Percentiles rank a stretch among this genome's conserved stretches.
Conservation (phyloP, 2,797 vertebrate species). For the Karalla daura region DNA sequence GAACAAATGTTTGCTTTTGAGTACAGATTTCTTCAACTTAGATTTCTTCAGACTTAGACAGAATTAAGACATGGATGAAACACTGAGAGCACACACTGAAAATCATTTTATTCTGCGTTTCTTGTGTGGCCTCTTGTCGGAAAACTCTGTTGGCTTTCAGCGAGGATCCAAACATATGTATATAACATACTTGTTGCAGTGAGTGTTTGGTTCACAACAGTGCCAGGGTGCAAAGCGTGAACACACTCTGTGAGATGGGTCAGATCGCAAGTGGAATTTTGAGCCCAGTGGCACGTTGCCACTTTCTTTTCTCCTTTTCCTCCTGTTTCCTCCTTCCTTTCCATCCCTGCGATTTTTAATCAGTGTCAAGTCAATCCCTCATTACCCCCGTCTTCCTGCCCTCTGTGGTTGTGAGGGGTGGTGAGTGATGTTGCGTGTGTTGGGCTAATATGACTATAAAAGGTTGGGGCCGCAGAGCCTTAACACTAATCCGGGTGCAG, state of each 20-base stretch:
- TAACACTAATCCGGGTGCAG: constrained; percentile 70
- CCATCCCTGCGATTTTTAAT: constrained; percentile 44
- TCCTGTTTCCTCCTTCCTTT: constrained; percentile 13
- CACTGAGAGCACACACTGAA: not conserved
- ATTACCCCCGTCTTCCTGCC: constrained; percentile 39
- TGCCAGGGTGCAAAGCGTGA: constrained; percentile 43
- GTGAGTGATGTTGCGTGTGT: constrained; percentile 74
- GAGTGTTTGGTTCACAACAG: constrained; percentile 22
- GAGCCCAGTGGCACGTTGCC: constrained; percentile 14
- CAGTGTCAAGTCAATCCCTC: constrained; percentile 42
- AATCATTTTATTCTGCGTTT: not conserved
- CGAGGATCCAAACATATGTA: no score
- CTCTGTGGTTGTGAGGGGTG: constrained; percentile 44
- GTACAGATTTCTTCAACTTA: constrained; percentile 5
- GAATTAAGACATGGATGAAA: constrained; percentile 16
- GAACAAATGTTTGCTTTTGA: constrained; percentile 60
- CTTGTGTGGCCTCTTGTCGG: not conserved
- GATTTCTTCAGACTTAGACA: constrained; percentile 11
- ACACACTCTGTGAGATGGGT: constrained; percentile 38
- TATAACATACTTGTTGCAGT: constrained; percentile 48
- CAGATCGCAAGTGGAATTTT: constrained; percentile 24
- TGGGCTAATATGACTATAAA: constrained; percentile 80
- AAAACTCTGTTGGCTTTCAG: no score
- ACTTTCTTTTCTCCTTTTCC: not conserved
- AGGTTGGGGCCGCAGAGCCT: constrained; percentile 68